Evolutionary conservation across 2,888 invertebrate genomes (phyloP).

Genomic region (Ceraclea dissimilis): DNA sequence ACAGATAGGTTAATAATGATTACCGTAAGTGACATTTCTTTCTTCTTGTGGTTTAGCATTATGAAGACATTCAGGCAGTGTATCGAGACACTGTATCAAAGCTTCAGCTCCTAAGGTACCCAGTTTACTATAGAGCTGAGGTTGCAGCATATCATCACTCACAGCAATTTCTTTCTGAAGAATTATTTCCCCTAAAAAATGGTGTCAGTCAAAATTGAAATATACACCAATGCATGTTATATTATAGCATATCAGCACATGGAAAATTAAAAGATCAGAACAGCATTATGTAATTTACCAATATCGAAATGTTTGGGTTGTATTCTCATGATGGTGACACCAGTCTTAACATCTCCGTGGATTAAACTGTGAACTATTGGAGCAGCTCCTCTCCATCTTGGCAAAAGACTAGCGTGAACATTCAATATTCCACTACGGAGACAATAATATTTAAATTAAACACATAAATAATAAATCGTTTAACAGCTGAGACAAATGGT

Average conservation of each 20-base stretch:
- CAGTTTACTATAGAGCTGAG: slow-evolving; percentile 56
- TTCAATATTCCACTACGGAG: slow-evolving; percentile 85
- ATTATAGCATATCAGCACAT: not conserved
- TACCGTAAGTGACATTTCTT: slow-evolving; percentile 64
- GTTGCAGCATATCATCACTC: slow-evolving; percentile 51
- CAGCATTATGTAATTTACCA: too few species aligned
- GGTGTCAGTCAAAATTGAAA: too few species aligned
- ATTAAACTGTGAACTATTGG: slow-evolving; percentile 82
- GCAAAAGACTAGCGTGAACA: slow-evolving; percentile 87
- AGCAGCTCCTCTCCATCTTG: slow-evolving; percentile 89
- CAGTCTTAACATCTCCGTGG: slow-evolving; percentile 72
- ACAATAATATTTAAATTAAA: too few species aligned
- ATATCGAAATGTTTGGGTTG: slow-evolving; percentile 74
- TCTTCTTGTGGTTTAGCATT: slow-evolving; percentile 54
- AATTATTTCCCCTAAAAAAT: slow-evolving; percentile 47
- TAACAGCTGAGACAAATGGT: too few species aligned
- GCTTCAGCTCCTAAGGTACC: slow-evolving; percentile 62
- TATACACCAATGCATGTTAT: not conserved
- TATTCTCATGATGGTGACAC: slow-evolving; percentile 83
- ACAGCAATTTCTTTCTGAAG: slow-evolving; percentile 51
- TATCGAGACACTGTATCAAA: slow-evolving; percentile 53
- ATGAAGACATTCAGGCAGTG: slow-evolving; percentile 52
- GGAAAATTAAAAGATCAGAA: too few species aligned
- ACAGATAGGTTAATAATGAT: slow-evolving; percentile 12
- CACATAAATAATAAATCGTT: too few species aligned